A percentile compares a stretch with the other conserved stretches of the same genome.
Conservation (phyloP, 2,797 vertebrate genomes). For the Alauda arvensis region DNA sequence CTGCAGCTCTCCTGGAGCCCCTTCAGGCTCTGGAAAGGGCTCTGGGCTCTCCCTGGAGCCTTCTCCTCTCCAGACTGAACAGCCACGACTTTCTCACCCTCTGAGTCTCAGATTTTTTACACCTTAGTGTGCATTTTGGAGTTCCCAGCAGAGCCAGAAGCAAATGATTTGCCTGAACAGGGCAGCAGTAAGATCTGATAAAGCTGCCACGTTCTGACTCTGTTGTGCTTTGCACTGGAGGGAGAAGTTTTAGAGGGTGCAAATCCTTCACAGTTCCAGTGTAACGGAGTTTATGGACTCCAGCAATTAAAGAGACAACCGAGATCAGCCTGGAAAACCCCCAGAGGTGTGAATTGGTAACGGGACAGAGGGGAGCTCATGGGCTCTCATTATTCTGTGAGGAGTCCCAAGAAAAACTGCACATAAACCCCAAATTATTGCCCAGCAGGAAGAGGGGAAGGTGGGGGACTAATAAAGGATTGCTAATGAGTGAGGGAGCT, state of each 20-base stretch:
- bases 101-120: neutral
- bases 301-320: constrained; percentile 24
- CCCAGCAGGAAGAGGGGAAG: neutral
- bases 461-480: neutral
- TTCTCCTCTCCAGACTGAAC: neutral
- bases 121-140: neutral
- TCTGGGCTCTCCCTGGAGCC: neutral
- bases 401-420: neutral
- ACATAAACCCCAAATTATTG: neutral
- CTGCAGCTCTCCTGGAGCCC: neutral
- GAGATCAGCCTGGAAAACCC: neutral
- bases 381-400: neutral
- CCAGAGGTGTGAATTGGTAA: constrained; percentile 16
- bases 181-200: neutral
- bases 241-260: constrained; percentile 33
- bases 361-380: neutral
- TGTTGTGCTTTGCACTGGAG: neutral
- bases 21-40: rapidly evolving
- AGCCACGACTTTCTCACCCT: neutral
- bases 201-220: neutral
- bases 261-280: constrained; percentile 19
- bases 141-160: neutral
- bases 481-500: neutral
- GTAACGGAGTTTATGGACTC: constrained; percentile 3
- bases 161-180: neutral